Conservation (phyloP, 2,113 vertebrate genomes). For the Anhinga anhinga region DNA sequence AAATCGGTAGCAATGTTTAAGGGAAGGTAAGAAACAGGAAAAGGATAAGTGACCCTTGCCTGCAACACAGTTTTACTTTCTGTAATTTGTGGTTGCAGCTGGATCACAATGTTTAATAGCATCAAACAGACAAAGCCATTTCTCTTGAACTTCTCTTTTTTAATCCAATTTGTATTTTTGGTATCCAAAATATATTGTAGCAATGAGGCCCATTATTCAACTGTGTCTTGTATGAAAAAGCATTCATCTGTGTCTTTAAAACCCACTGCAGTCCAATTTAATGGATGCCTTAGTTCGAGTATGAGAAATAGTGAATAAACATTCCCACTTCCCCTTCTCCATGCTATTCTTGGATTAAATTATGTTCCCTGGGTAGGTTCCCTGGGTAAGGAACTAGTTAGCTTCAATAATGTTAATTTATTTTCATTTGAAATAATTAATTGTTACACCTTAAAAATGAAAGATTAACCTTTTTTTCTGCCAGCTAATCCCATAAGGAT, state of each 20-base stretch:
- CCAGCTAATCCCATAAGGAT: neutral
- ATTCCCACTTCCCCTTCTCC: neutral
- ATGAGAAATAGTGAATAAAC: neutral
- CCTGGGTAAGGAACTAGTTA: neutral
- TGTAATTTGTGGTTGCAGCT: neutral
- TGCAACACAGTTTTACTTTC: neutral
- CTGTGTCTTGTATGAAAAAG: neutral
- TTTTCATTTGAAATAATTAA: neutral
- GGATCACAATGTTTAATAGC: neutral
- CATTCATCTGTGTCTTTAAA: neutral
- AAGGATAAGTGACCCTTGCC: neutral
- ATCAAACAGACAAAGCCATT: neutral
- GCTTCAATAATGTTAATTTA: neutral
- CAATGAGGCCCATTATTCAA: neutral
- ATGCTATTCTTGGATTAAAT: neutral
- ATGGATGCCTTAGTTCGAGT: neutral
- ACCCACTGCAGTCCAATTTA: rapidly evolving
- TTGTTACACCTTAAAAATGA: neutral
- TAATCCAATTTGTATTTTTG: neutral
- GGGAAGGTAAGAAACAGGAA: neutral
- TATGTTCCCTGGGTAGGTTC: neutral
- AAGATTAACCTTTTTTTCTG: neutral
- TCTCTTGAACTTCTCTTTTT: neutral
- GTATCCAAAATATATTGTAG: neutral
- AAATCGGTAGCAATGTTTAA: neutral